A percentile compares a stretch with the other conserved stretches of the same genome.
phyloP scores from a whole-genome alignment of 2,888 invertebrate genomes.

The Dryomyza anilis region DNA sequence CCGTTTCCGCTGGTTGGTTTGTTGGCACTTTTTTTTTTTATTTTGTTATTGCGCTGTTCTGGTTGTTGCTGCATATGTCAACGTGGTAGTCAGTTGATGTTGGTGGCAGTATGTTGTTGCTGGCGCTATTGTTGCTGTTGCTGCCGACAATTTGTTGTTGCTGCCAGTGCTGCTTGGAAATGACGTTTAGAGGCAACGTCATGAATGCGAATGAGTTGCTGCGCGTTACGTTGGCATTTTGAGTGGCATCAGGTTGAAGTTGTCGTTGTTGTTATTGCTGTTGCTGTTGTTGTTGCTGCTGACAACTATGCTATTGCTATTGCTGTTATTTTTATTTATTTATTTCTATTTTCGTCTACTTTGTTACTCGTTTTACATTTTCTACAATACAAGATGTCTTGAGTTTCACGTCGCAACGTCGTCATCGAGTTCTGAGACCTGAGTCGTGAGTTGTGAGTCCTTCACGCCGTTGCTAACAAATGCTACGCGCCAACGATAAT shows the following conservation, averaged over 20 bases:
- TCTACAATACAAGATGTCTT: too few relatives aligned
- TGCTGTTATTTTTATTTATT: neutral
- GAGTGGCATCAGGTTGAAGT: conserved; percentile 7
- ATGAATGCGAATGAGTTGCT: conserved; percentile 20
- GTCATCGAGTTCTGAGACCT: neutral
- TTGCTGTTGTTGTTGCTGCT: neutral
- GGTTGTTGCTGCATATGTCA: neutral
- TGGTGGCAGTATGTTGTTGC: neutral
- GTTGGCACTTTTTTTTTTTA: neutral
- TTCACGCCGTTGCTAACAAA: neutral
- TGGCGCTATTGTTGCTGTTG: conserved; percentile 11
- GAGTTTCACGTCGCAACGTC: neutral
- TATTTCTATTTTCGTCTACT: neutral
- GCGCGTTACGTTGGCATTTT: conserved; percentile 15
- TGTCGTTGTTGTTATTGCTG: neutral
- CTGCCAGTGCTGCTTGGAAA: conserved; percentile 12
- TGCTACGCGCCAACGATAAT: neutral
- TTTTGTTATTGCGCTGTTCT: neutral
- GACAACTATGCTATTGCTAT: neutral
- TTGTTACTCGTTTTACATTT: too few relatives aligned
- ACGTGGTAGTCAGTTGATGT: neutral
- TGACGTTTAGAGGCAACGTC: conserved; percentile 16
- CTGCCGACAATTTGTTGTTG: conserved; percentile 25
- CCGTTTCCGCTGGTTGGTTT: conserved; percentile 20
- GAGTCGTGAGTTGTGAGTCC: neutral